A percentile compares a stretch with the other conserved stretches of the same genome.
Evolutionary conservation across 2,888 invertebrate species (phyloP).

Genomic region (Sinohyriopsis cumingii): DNA sequence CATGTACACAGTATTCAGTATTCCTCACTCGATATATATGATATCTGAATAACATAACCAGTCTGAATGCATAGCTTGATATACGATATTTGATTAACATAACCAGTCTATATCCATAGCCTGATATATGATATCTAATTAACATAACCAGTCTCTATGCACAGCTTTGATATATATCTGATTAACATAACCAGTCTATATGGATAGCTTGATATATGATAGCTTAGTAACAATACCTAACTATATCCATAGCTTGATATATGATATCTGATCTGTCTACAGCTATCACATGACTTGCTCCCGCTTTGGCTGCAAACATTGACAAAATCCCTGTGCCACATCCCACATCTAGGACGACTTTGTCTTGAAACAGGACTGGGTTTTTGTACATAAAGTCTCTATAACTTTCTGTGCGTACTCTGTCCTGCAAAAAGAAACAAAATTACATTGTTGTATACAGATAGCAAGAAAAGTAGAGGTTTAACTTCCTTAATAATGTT

Average conservation of each 20-base stretch:
- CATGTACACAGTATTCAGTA: too few relatives aligned
- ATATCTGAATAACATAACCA: neutral
- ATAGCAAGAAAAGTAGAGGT: neutral
- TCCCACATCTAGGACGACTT: conserved; percentile 79
- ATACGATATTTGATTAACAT: neutral
- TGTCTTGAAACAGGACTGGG: conserved; percentile 80
- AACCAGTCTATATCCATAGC: neutral
- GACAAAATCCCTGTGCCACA: conserved; percentile 84
- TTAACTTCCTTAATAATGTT: neutral
- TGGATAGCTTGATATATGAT: neutral
- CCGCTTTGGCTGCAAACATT: conserved; percentile 90
- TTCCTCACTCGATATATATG: neutral
- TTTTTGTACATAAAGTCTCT: conserved; percentile 87
- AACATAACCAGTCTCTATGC: neutral
- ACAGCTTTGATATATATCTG: neutral
- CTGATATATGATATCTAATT: neutral
- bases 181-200: neutral
- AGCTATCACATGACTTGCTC: conserved; percentile 82
- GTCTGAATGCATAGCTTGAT: neutral
- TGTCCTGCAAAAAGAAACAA: conserved; percentile 52
- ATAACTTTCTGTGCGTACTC: conserved; percentile 86
- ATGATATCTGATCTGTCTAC: conserved; percentile 74
- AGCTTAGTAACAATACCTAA: conserved; percentile 61
- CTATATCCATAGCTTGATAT: conserved; percentile 73
- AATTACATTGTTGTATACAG: neutral